Evolutionary conservation across 2,113 vertebrate species (phyloP).

Genomic region (Otocyon megalotis): DNA sequence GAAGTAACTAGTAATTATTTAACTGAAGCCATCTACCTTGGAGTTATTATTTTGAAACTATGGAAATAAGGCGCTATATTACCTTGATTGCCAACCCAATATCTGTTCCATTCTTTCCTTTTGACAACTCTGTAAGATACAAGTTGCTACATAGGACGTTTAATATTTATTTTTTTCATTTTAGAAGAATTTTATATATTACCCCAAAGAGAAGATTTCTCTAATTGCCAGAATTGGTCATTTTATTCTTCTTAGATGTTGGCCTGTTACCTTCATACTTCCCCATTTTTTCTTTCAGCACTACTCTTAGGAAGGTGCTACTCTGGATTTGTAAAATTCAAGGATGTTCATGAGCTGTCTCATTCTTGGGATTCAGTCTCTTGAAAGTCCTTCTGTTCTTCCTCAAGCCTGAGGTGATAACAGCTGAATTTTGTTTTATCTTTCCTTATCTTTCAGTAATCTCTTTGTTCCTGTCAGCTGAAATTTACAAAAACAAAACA

Average conservation of each 20-base stretch:
- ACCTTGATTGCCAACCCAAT: background rate
- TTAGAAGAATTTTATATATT: background rate
- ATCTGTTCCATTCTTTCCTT: background rate
- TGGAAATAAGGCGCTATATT: background rate
- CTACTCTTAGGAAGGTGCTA: background rate
- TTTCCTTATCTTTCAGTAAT: background rate
- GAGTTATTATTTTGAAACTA: background rate
- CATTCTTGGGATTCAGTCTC: background rate
- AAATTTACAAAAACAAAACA: background rate
- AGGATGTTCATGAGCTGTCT: background rate
- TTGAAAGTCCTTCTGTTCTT: background rate
- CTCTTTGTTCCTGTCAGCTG: background rate
- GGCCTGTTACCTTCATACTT: background rate
- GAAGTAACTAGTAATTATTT: background rate
- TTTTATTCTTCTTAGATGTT: background rate
- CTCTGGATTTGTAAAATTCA: background rate
- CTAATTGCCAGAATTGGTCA: background rate
- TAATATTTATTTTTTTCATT: background rate
- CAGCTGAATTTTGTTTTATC: background rate
- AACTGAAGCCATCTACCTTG: background rate
- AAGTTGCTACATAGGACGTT: background rate
- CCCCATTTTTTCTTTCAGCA: background rate
- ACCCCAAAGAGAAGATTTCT: background rate
- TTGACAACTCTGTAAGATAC: background rate
- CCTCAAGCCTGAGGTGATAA: background rate